phyloP scores from a whole-genome alignment of 1,140 invertebrate species.

The Sycophila sp. region DNA sequence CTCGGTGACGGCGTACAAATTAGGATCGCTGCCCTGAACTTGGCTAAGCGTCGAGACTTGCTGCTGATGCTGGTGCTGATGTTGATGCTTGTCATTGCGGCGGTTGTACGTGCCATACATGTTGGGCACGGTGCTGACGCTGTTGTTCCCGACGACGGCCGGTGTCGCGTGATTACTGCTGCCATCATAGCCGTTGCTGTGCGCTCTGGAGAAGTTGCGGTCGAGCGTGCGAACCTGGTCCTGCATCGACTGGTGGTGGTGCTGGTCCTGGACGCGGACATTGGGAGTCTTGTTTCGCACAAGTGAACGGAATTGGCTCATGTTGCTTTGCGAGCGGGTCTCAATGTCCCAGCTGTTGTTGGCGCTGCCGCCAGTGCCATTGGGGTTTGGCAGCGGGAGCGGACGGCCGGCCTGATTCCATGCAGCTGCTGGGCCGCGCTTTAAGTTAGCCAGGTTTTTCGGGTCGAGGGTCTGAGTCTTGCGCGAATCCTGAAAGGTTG shows the following conservation, averaged over 20 bases:
- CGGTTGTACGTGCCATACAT: constrained; percentile 66
- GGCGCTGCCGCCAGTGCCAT: no score
- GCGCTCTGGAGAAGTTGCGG: constrained; percentile 60
- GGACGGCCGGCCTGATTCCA: constrained; percentile 61
- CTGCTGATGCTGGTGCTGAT: constrained; percentile 32
- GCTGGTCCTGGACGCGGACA: constrained; percentile 43
- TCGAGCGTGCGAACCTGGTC: constrained; percentile 63
- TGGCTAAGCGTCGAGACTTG: constrained; percentile 60
- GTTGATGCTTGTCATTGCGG: constrained; percentile 54
- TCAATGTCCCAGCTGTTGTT: constrained; percentile 60
- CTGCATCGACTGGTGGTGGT: constrained; percentile 59
- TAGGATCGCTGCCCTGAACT: constrained; percentile 64
- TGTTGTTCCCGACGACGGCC: constrained; percentile 51
- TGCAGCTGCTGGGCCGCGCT: constrained; percentile 58
- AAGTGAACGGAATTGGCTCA: constrained; percentile 64
- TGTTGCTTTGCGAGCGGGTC: constrained; percentile 62
- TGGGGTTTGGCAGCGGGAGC: constrained; percentile 55
- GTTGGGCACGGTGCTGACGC: constrained; percentile 56
- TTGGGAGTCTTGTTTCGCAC: constrained; percentile 59
- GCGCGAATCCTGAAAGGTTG: constrained; percentile 63
- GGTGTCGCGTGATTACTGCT: no score
- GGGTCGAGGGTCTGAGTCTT: constrained; percentile 64
- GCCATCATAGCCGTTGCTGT: constrained; percentile 52
- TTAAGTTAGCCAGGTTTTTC: constrained; percentile 61
- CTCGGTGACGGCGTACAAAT: constrained; percentile 64